phyloP scores from a whole-genome alignment of 2,113 vertebrate species.

The Tylochromis polylepis region DNA sequence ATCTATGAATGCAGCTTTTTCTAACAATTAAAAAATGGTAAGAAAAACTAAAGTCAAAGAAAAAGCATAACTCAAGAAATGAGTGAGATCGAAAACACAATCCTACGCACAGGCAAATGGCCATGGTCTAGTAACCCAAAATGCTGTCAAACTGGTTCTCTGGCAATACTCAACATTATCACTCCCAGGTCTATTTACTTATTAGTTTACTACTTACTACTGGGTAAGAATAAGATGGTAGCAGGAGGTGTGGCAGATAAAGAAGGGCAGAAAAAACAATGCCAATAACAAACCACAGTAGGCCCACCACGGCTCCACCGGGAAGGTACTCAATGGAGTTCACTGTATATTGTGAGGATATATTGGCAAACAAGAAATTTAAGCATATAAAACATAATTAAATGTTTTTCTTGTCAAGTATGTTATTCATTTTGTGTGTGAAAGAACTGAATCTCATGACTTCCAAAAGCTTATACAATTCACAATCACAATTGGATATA shows the following conservation, averaged over 20 bases:
- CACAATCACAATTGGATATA: not conserved
- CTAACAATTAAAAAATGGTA: not conserved
- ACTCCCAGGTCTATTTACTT: not conserved
- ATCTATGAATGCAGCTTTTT: not conserved
- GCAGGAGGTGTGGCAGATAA: not conserved
- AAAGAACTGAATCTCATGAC: not conserved
- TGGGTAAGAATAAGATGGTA: not conserved
- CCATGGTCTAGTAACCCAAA: not conserved
- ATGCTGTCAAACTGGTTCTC: not conserved
- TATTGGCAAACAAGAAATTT: not conserved
- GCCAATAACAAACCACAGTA: not conserved
- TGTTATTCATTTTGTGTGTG: not conserved
- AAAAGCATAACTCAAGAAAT: not conserved
- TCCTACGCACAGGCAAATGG: not conserved
- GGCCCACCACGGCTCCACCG: not conserved
- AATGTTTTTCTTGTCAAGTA: not conserved
- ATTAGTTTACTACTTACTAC: not conserved
- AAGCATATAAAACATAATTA: not conserved
- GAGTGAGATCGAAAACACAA: not conserved
- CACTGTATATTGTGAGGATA: not conserved
- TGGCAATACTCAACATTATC: not conserved
- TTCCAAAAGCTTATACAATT: not conserved
- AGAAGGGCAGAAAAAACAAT: not conserved
- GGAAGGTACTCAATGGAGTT: not conserved
- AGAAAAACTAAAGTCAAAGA: not conserved